These are phyloP conservation scores for Neofelis nebulosa DNA, from an alignment of 2,113 vertebrate genomes.

Conservation along the genomic window DNA sequence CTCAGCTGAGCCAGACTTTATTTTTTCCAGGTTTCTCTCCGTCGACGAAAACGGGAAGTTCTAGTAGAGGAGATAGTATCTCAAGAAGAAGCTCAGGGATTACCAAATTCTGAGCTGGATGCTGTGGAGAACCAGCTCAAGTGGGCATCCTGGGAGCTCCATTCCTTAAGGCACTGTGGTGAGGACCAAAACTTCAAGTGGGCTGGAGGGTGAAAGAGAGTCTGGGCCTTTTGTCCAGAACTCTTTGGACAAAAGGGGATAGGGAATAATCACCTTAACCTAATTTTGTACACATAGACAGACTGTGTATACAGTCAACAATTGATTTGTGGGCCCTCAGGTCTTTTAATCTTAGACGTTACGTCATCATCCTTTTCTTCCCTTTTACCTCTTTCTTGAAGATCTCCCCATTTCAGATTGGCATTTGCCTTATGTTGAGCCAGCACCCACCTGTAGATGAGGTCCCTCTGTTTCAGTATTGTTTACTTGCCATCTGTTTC, in stretches of 20 bases:
- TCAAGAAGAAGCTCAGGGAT: conserved; percentile 72
- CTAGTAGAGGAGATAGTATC: conserved; percentile 71
- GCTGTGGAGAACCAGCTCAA: conserved; percentile 79
- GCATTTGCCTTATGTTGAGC: neutral
- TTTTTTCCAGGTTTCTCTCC: conserved; percentile 73
- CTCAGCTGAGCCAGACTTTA: neutral
- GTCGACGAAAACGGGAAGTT: conserved; percentile 72
- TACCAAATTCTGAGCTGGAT: conserved; percentile 76
- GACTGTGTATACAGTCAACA: neutral
- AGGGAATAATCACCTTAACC: neutral
- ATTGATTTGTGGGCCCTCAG: neutral
- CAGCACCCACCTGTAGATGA: neutral
- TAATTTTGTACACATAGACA: neutral
- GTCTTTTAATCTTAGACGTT: neutral
- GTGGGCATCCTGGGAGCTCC: conserved; percentile 79
- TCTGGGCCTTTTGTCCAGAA: neutral
- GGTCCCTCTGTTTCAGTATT: neutral
- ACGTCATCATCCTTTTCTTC: neutral
- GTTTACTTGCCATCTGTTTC: neutral
- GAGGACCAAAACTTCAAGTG: neutral
- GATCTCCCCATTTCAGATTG: neutral
- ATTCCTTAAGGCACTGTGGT: conserved; percentile 79
- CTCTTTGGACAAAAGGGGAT: neutral
- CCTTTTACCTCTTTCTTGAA: neutral
- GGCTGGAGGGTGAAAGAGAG: neutral